A percentile compares a stretch with the other conserved stretches of the same genome.
Evolutionary conservation across 2,888 invertebrate genomes (phyloP).

Genomic region (Thereva unica): DNA sequence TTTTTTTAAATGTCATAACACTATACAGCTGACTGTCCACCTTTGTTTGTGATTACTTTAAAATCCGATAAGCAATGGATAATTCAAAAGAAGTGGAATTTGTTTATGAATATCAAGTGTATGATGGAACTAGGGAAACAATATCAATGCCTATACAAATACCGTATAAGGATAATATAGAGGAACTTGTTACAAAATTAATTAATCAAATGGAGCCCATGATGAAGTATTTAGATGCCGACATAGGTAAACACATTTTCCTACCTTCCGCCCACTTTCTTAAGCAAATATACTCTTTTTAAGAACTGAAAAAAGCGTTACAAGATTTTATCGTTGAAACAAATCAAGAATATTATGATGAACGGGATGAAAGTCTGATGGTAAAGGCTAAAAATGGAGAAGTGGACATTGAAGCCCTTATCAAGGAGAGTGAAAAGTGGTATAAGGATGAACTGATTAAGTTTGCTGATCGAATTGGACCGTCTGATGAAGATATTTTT

Average conservation of each 20-base stretch:
- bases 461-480: conserved; percentile 79
- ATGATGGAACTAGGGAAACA: conserved; percentile 47
- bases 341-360: conserved; percentile 70
- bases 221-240: conserved; percentile 54
- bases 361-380: conserved; percentile 66
- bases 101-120: conserved; percentile 52
- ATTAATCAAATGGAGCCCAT: conserved; percentile 54
- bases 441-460: conserved; percentile 83
- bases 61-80: too few relatives aligned
- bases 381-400: conserved; percentile 66
- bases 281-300: conserved; percentile 15
- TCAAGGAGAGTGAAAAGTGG: conserved; percentile 77
- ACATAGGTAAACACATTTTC: conserved; percentile 30
- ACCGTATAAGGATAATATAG: conserved; percentile 50
- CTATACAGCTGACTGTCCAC: too few relatives aligned
- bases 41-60: too few relatives aligned
- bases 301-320: conserved; percentile 53
- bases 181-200: conserved; percentile 51
- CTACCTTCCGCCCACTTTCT: not conserved
- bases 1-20: too few relatives aligned
- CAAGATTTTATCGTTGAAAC: conserved; percentile 67
- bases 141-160: conserved; percentile 48
- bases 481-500: conserved; percentile 76
- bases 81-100: conserved; percentile 42
- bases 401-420: conserved; percentile 73